Base-by-base conservation (phyloP, 2,888 invertebrate genomes). In the Drosophila mayaguana region DNA sequence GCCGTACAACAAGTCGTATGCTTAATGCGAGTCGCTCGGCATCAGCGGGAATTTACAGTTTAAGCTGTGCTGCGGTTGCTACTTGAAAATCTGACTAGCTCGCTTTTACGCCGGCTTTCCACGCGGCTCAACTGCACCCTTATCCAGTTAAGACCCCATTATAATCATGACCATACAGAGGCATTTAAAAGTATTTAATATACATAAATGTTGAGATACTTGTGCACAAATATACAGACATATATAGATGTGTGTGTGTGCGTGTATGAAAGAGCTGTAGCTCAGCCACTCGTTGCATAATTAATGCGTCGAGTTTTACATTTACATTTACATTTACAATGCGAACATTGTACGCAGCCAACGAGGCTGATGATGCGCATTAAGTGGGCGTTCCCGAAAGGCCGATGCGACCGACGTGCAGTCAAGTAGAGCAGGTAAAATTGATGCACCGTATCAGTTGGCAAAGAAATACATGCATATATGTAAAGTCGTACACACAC, bases 301-400 rank as follows among this genome's bases (percentile, higher is more conserved):
- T 85, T 88, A 88, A 90, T 88, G 75, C 75, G 54, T 63, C 60
- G 78, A 68, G 72, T 83, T 83, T 83, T 81, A 87, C 81, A 78
- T 89, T 87, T 74, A 87, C 81, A 78, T 89, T 87, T 74, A 75
- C 83, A 83, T 86, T 87, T 74, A 75, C 83, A 83, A 83, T 90
- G 85, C 36, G 34, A 6, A 63, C 73, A 51, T 60, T 68, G 74
- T 81, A 76, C 63, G 72, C 36, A 53, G 32, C 64, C 43, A 48
- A 53, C 55, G 73, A 69, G 63, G 62, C 50, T 68, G 67, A 77
- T 61, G 54, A 63, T 70, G 63, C 64, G 74, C 83, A 87, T 84
- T 89, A 79, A 82, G 72, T 71, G 80, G 76, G 64, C 51, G 72
- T 65, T 61, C 63, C 65, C 22, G 48, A 56, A 36, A n/a, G 16